Evolutionary conservation across 2,888 invertebrate genomes (phyloP), one percentile per base, ranked within the genome.

Genomic region (Drosophila neonasuta): DNA sequence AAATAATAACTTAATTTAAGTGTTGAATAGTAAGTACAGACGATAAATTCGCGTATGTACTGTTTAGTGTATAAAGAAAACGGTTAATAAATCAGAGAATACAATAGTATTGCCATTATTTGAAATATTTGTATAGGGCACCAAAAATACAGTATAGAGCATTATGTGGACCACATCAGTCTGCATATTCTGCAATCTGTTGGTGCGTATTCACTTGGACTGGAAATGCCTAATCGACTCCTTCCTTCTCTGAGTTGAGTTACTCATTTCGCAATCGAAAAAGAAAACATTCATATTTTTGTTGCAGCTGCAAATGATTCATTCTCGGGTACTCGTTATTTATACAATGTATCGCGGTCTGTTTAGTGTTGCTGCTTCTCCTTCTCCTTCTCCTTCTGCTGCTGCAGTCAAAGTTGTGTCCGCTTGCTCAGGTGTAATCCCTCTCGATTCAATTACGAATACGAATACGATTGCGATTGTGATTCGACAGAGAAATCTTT

Each of bases 351-450:
- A 54, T 60, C 42, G 36, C 24, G 20, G 54, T 66, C 77, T 74
- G 77, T 59, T 74, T 63, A 61, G 41, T 68, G 74, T 77, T 64
- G 24, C 24, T 24, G 24, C 24, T 24, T 4, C 20, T 20, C 3
- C 20, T 4, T 20, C 17, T 20, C 15, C 15, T 15, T 15, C 17
- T 17, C 17, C 17, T 17, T 17, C 20, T 1, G 6, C 64, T 60
- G 44, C 44, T 68, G 52, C 67, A 52, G 17, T 29, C 20, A 11
- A 7, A 44, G 44, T 20, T 20, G 20, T 6, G 11, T 2, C 20
- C 4, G 42, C 34, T 55, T 13, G 72, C 44, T 54, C 84, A 86
- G 86, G 75, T 81, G 86, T 71, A 72, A 84, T 80, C 67, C 55
- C 76, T 80, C 60, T 59, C 63, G 59, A 24, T 24, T 24, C 24